Evolutionary conservation across 1,140 invertebrate genomes (phyloP), one percentile per base, ranked within the genome.

Genomic region (Drosophila ercepeae): DNA sequence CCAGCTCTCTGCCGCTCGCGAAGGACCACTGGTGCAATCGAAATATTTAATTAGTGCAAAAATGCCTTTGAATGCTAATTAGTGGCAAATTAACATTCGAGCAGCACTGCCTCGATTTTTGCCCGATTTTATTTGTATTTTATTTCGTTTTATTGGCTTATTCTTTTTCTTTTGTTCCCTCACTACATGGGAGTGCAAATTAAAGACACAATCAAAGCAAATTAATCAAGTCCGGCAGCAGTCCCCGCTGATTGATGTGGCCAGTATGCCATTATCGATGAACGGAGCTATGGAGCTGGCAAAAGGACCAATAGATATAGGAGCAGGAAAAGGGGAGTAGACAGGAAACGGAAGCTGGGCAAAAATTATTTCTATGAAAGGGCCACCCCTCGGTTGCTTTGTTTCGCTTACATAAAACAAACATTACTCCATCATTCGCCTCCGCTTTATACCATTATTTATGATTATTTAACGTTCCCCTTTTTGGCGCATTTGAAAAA

Each of bases 21-120:
- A 64, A 60, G 60, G 60, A 64, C 60, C 23, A 29, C 34, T 49
- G 45, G 58, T 75, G 82, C 78, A 86, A 86, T 88, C 77, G 82
- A 86, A 86, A 86, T 86, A 88, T 86, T 86, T 86, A 86, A 86
- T 86, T 86, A 86, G 82, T 82, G 83, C 82, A 75, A 82, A 86
- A 86, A 86, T 81, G 77, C 82, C 75, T 86, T 86, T 86, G 77
- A 88, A 82, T 86, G 82, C 82, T 86, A 86, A 86, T 86, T 86
- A 86, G 82, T 88, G 82, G 82, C 82, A 88, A 86, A 86, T 86
- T 86, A 77, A 86, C 82, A 82, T 88, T 88, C 70, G 64, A 77
- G 60, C 49, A 57, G 63, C 14, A 55, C 48, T 61, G 18, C 46
- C 46, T 18, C 68, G 13, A 21, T 27, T 18, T 46, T 13, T 42